Percentiles rank a stretch among this genome's conserved stretches.
These are phyloP conservation scores for Bedellia somnulentella DNA, from an alignment of 2,888 invertebrate genomes.

Conservation along the genomic window DNA sequence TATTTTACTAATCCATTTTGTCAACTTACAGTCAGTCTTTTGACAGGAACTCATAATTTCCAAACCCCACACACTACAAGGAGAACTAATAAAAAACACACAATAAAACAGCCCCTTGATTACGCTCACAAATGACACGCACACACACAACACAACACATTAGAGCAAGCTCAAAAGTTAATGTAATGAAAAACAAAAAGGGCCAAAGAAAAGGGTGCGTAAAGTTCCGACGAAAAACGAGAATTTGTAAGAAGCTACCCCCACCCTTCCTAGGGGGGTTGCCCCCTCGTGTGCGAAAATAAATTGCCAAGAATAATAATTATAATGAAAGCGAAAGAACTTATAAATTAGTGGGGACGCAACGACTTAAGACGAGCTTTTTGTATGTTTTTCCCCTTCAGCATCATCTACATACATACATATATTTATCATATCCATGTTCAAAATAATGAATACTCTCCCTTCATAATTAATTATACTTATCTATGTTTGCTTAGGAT, in stretches of 20 bases:
- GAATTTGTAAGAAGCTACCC: conserved; percentile 57
- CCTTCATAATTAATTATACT: too few species aligned
- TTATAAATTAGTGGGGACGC: conserved; percentile 58
- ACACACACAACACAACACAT: conserved; percentile 42
- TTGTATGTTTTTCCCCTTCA: conserved; percentile 4
- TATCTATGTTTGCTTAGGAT: too few species aligned
- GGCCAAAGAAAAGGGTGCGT: conserved; percentile 60
- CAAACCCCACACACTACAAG: too few species aligned
- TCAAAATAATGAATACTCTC: too few species aligned
- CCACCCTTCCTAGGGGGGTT: conserved; percentile 19
- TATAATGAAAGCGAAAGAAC: conserved; percentile 63
- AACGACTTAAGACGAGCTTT: conserved; percentile 3
- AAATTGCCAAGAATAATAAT: conserved; percentile 63
- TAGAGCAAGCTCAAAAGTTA: conserved; percentile 56
- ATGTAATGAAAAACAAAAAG: conserved; percentile 63
- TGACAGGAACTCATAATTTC: too few species aligned
- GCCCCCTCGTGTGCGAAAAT: conserved; percentile 61
- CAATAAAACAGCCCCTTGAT: conserved; percentile 21
- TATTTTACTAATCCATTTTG: too few species aligned
- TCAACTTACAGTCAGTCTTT: too few species aligned
- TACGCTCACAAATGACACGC: conserved; percentile 32
- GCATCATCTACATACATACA: too few species aligned
- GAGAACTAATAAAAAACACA: too few species aligned
- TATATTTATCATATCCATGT: too few species aligned
- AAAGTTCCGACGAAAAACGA: conserved; percentile 60